These are phyloP conservation scores for Chromoteleia sp. DNA, from an alignment of 2,888 invertebrate species.

Conservation along the genomic window DNA sequence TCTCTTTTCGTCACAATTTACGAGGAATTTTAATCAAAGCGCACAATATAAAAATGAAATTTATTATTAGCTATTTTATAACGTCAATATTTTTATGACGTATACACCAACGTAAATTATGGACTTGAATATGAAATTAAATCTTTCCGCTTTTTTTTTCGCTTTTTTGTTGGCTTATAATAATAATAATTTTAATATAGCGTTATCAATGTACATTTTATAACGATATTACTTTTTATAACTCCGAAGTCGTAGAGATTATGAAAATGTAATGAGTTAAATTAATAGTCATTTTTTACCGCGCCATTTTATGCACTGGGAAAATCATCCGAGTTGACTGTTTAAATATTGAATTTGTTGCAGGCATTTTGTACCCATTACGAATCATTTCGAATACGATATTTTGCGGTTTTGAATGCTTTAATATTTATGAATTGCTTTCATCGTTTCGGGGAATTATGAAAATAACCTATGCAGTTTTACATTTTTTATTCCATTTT, in stretches of 20 bases:
- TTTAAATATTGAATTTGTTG: slow-evolving; percentile 13
- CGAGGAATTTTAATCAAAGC: slow-evolving; percentile 49
- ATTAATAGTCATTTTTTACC: slow-evolving; percentile 27
- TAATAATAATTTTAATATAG: slow-evolving; percentile 34
- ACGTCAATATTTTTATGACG: slow-evolving; percentile 47
- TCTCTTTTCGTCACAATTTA: slow-evolving; percentile 24
- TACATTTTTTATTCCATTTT: no score
- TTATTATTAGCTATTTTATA: slow-evolving; percentile 49
- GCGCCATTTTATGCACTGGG: slow-evolving; percentile 2
- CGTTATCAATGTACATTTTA: slow-evolving; percentile 26
- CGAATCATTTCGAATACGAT: no score
- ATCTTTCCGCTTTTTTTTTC: slow-evolving; percentile 10
- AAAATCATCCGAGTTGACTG: slow-evolving; percentile 1
- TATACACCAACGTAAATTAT: slow-evolving; percentile 17
- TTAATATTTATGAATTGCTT: no score
- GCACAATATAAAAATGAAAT: slow-evolving; percentile 29
- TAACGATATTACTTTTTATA: slow-evolving; percentile 35
- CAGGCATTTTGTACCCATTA: no score
- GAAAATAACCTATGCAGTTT: no score
- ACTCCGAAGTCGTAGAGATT: slow-evolving; percentile 20
- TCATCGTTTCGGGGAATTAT: no score
- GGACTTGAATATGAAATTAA: slow-evolving; percentile 39
- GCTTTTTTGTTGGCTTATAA: slow-evolving; percentile 1
- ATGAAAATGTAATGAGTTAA: slow-evolving; percentile 35
- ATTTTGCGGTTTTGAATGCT: no score